Percentiles rank a stretch among this genome's conserved stretches.
Conservation (phyloP, 2,797 vertebrate species). For the Clamator glandarius region DNA sequence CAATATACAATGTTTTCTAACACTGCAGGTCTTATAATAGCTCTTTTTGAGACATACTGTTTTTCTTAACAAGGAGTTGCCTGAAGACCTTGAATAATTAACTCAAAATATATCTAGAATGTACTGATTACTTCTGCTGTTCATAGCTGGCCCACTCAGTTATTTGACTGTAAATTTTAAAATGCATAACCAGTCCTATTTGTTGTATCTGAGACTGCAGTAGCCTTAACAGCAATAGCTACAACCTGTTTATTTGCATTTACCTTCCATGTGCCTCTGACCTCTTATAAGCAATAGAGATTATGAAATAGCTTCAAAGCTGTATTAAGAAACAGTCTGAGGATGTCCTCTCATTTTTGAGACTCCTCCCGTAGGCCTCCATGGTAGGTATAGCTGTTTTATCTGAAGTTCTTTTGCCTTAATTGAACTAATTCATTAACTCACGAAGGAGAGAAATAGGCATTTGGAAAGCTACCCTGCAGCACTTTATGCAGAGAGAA, state of each 20-base stretch:
- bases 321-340: neutral
- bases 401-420: neutral
- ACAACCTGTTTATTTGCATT: neutral
- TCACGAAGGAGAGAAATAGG: neutral
- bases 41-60: neutral
- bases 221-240: neutral
- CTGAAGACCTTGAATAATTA: conserved; percentile 7
- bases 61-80: neutral
- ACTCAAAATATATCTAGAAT: neutral
- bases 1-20: neutral
- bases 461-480: neutral
- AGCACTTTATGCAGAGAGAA: neutral
- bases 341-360: neutral
- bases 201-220: neutral
- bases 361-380: neutral
- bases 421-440: neutral
- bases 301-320: neutral
- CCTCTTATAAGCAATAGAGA: neutral
- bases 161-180: neutral
- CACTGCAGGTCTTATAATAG: neutral
- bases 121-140: neutral
- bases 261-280: neutral
- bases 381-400: neutral
- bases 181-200: neutral
- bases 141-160: neutral